A percentile compares a stretch with the other conserved stretches of the same genome.
Evolutionary conservation across 2,888 invertebrate genomes (phyloP).

Genomic region (Stegana nigrithorax): DNA sequence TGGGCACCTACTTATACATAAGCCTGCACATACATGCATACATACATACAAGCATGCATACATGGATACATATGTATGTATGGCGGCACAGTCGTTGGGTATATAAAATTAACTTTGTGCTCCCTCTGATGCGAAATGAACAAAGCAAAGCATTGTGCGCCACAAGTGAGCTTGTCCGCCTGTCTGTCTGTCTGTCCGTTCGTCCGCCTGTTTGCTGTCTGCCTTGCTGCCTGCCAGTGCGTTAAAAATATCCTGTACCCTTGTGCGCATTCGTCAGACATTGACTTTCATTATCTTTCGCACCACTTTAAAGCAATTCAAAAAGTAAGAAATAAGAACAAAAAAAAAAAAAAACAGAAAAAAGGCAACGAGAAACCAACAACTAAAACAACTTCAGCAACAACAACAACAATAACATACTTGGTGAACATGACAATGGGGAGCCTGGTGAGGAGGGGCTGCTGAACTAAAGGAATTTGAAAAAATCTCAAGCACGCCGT

Average conservation of each 20-base stretch:
- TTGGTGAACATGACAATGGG: neutral
- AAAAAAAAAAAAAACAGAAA: no score
- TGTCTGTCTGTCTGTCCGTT: neutral
- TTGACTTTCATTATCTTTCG: constrained; percentile 59
- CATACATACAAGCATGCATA: neutral
- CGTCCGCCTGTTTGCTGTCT: neutral
- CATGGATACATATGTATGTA: neutral
- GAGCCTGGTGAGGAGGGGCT: neutral
- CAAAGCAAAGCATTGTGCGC: constrained; percentile 44
- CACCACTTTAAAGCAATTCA: constrained; percentile 48
- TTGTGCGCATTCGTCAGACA: constrained; percentile 41
- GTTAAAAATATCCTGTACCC: constrained; percentile 51
- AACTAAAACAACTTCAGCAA: neutral
- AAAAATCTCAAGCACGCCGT: constrained; percentile 33
- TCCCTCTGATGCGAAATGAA: constrained; percentile 23
- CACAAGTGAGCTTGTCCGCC: neutral
- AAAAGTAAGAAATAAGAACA: no score
- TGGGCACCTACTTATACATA: neutral
- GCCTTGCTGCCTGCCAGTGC: neutral
- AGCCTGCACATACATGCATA: neutral
- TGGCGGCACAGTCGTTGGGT: no score
- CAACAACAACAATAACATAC: neutral
- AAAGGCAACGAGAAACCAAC: no score
- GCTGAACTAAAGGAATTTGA: neutral
- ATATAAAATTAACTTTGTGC: constrained; percentile 15